Conservation (phyloP, 2,113 vertebrate genomes). For the Neolamprologus devosi region DNA sequence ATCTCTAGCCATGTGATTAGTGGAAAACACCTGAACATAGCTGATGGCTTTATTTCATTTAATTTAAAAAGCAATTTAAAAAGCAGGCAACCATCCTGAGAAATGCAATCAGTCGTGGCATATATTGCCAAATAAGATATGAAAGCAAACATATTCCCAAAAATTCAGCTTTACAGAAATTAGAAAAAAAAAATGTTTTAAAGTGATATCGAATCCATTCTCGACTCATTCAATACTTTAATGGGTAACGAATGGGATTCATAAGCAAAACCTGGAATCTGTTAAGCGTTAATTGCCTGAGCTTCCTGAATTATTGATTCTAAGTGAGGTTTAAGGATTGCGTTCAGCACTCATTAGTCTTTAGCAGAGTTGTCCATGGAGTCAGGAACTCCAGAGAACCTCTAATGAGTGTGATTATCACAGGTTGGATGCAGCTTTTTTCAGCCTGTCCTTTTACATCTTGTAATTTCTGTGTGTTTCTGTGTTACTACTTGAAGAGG, state of each 20-base stretch:
- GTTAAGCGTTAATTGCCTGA: slow-evolving; percentile 33
- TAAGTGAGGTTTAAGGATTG: slow-evolving; percentile 49
- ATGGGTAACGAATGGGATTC: neutral
- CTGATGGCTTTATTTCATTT: neutral
- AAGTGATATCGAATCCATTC: neutral
- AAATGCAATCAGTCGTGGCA: neutral
- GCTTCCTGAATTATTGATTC: slow-evolving; percentile 61
- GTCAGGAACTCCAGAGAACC: slow-evolving; percentile 32
- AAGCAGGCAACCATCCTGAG: neutral
- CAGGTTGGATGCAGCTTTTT: neutral
- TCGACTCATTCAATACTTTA: neutral
- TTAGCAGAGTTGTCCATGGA: slow-evolving; percentile 23
- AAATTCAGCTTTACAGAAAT: neutral
- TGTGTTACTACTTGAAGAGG: neutral
- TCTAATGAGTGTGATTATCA: slow-evolving; percentile 52
- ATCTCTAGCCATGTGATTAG: neutral
- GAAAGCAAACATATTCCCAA: neutral
- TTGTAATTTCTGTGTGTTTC: neutral
- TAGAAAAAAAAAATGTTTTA: neutral
- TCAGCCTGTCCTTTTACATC: neutral
- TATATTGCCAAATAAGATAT: neutral
- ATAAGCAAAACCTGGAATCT: slow-evolving; percentile 30
- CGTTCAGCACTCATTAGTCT: slow-evolving; percentile 57
- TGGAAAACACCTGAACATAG: neutral
- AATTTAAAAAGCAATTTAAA: neutral